phyloP scores from a whole-genome alignment of 2,113 vertebrate species.

The Clarias magur region DNA sequence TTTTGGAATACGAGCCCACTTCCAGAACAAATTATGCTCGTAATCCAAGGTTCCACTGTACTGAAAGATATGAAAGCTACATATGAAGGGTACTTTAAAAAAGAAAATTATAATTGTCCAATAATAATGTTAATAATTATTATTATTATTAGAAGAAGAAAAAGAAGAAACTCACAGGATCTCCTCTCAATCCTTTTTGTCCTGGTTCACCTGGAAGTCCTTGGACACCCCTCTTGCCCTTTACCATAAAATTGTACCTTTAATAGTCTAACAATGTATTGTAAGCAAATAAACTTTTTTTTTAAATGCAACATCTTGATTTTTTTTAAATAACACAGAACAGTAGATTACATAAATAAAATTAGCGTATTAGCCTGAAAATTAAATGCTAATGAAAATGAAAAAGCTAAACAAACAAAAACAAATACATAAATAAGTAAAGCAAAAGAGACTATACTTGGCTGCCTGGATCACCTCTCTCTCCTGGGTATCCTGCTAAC shows the following conservation, averaged over 20 bases:
- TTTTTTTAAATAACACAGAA: background rate
- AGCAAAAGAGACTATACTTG: constrained; percentile 62
- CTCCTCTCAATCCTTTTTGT: constrained; percentile 79
- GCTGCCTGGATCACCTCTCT: constrained; percentile 72
- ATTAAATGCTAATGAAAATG: no score
- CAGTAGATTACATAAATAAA: background rate
- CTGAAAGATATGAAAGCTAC: background rate
- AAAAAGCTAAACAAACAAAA: no score
- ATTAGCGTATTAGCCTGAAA: background rate
- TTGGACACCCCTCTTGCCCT: constrained; percentile 77
- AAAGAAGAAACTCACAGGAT: constrained; percentile 72
- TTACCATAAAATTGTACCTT: constrained; percentile 61
- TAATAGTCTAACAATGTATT: background rate
- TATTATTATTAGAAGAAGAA: background rate
- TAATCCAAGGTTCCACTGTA: no score
- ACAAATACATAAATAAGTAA: background rate
- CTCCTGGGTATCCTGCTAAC: constrained; percentile 68
- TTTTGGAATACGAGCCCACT: no score
- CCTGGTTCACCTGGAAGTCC: constrained; percentile 75
- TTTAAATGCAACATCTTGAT: background rate
- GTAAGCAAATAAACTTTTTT: background rate
- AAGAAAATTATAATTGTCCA: no score
- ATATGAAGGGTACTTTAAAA: no score
- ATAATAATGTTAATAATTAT: no score
- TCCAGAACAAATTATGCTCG: no score